Percentiles rank a stretch among this genome's conserved stretches.
Evolutionary conservation across 2,888 invertebrate genomes (phyloP).

Genomic region (Poecilobothrus nobilitatus): DNA sequence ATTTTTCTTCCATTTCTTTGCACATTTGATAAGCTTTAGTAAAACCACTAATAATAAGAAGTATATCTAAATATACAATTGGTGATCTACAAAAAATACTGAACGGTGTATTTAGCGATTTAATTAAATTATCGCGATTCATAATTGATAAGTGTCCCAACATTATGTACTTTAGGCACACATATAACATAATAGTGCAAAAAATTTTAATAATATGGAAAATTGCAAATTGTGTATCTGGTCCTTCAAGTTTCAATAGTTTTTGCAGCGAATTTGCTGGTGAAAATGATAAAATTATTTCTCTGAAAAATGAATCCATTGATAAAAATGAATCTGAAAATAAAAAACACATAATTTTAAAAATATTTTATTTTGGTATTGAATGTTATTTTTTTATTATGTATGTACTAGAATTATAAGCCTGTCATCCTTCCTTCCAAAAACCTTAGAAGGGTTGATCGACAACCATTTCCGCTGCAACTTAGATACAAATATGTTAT

Average conservation of each 20-base stretch:
- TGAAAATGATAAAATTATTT: constrained; percentile 52
- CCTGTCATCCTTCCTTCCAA: no score
- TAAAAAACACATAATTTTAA: no score
- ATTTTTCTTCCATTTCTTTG: constrained; percentile 47
- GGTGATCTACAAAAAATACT: constrained; percentile 56
- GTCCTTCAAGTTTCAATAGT: constrained; percentile 48
- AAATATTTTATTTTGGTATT: no score
- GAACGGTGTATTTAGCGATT: constrained; percentile 50
- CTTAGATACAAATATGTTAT: no score
- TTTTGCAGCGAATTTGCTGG: constrained; percentile 53
- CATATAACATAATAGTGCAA: constrained; percentile 53
- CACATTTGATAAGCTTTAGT: constrained; percentile 55
- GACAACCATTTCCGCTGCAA: no score
- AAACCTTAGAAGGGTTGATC: no score
- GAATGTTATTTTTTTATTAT: no score
- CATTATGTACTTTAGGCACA: constrained; percentile 59
- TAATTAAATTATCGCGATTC: constrained; percentile 47
- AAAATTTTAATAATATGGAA: constrained; percentile 63
- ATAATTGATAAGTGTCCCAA: constrained; percentile 54
- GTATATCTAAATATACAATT: constrained; percentile 58
- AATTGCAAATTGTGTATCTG: constrained; percentile 52
- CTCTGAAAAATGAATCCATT: constrained; percentile 17
- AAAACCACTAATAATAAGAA: constrained; percentile 58
- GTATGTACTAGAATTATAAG: no score
- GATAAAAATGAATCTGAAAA: constrained; percentile 10